Conservation (phyloP, 1,140 invertebrate genomes). For the Drosophila pandora region DNA sequence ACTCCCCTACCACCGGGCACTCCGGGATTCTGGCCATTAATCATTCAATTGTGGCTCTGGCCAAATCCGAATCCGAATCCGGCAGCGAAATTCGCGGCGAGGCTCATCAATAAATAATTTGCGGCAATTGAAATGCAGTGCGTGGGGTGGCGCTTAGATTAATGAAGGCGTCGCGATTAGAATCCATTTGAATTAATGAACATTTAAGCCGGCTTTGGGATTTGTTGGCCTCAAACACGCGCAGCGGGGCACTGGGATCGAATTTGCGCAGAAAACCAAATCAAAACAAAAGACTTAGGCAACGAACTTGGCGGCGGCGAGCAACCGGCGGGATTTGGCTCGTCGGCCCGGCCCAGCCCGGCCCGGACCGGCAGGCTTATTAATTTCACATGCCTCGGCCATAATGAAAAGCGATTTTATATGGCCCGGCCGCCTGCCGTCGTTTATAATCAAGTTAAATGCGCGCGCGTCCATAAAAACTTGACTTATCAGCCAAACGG, state of each 20-base stretch:
- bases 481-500: conserved; percentile 66
- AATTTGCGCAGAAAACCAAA: conserved; percentile 9
- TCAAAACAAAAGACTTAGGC: conserved; percentile 78
- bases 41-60: conserved; percentile 57
- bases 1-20: background rate
- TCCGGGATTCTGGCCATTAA: conserved; percentile 51
- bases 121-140: conserved; percentile 62
- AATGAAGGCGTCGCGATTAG: conserved; percentile 72
- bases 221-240: conserved; percentile 69
- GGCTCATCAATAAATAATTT: conserved; percentile 66
- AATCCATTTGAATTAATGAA: conserved; percentile 81
- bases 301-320: conserved; percentile 60
- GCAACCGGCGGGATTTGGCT: conserved; percentile 29
- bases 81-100: conserved; percentile 47
- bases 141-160: conserved; percentile 76
- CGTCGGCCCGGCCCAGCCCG: conserved; percentile 13
- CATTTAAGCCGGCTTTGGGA: conserved; percentile 62
- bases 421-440: conserved; percentile 71
- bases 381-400: conserved; percentile 73
- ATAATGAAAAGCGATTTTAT: conserved; percentile 80
- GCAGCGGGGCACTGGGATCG: conserved; percentile 43
- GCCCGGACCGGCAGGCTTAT: conserved; percentile 41
- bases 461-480: conserved; percentile 71
- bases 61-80: conserved; percentile 34
- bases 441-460: conserved; percentile 82